phyloP scores from a whole-genome alignment of 2,888 invertebrate genomes.

The Alitta virens region DNA sequence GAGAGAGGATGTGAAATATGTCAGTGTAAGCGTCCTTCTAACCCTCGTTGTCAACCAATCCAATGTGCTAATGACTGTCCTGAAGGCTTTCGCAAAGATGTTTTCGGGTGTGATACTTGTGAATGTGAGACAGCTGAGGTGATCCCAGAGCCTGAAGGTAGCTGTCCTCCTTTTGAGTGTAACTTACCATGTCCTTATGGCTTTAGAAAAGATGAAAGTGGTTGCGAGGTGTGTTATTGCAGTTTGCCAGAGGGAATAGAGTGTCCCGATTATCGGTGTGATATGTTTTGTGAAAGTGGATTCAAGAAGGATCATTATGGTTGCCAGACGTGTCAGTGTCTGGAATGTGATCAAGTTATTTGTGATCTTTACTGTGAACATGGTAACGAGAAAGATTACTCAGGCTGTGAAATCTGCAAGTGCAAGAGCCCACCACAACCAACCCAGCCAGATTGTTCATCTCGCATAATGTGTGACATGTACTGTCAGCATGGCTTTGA shows the following conservation, averaged over 20 bases:
- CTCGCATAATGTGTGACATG: not conserved
- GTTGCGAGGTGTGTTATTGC: not conserved
- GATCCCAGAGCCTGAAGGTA: not conserved
- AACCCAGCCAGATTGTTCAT: too few relatives aligned
- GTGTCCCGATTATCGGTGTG: not conserved
- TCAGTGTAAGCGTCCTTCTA: not conserved
- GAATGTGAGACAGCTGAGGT: not conserved
- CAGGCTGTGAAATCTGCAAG: constrained; percentile 23
- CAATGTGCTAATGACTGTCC: not conserved
- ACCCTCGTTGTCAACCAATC: constrained; percentile 1
- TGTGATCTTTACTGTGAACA: constrained; percentile 23
- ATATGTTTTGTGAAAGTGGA: constrained; percentile 1
- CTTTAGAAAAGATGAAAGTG: not conserved
- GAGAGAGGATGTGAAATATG: constrained; percentile 12
- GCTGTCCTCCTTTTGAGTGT: not conserved
- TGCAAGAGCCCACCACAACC: constrained; percentile 8
- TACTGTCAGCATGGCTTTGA: constrained; percentile 3
- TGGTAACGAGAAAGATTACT: constrained; percentile 21
- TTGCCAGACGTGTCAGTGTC: constrained; percentile 11
- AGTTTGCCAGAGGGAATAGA: not conserved
- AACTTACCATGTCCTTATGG: constrained; percentile 4
- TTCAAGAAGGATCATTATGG: constrained; percentile 2
- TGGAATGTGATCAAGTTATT: not conserved
- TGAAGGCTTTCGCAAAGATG: constrained; percentile 1
- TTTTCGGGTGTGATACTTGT: constrained; percentile 1